Evolutionary conservation across 2,113 vertebrate species (phyloP).

Genomic region (Oncorhynchus masou): DNA sequence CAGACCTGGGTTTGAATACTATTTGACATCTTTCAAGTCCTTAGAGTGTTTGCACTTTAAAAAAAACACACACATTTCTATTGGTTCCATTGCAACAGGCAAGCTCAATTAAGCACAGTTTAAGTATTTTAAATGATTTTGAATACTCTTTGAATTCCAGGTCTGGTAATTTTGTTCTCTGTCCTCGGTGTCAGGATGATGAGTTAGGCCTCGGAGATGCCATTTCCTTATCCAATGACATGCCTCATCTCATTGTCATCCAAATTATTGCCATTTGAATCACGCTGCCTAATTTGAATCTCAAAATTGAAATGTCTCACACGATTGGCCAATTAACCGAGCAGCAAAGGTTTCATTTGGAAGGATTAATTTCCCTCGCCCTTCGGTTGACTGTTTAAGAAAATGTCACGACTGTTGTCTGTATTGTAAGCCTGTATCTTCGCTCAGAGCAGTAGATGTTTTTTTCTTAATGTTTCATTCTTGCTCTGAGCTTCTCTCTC

Average conservation of each 20-base stretch:
- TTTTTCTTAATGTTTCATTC: constrained; percentile 33
- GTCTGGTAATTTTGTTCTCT: neutral
- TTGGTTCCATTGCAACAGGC: no score
- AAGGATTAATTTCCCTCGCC: neutral
- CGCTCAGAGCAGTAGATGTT: neutral
- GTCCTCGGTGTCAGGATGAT: constrained; percentile 52
- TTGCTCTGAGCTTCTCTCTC: constrained; percentile 14
- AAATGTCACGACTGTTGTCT: constrained; percentile 52
- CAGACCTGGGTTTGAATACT: no score
- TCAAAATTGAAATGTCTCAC: neutral
- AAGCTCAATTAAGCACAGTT: no score
- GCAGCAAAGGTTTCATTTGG: neutral
- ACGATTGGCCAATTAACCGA: neutral
- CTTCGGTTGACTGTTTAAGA: constrained; percentile 47
- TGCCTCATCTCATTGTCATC: neutral
- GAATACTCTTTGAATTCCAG: no score
- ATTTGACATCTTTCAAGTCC: no score
- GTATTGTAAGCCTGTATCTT: neutral
- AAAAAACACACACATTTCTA: no score
- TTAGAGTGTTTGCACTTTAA: no score
- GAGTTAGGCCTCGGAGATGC: constrained; percentile 53
- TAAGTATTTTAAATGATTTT: no score
- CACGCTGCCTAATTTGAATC: neutral
- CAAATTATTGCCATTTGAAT: neutral
- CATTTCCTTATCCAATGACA: constrained; percentile 60